Base-by-base conservation (phyloP, 1,140 invertebrate genomes). In the Aphelinus atriplicis region DNA sequence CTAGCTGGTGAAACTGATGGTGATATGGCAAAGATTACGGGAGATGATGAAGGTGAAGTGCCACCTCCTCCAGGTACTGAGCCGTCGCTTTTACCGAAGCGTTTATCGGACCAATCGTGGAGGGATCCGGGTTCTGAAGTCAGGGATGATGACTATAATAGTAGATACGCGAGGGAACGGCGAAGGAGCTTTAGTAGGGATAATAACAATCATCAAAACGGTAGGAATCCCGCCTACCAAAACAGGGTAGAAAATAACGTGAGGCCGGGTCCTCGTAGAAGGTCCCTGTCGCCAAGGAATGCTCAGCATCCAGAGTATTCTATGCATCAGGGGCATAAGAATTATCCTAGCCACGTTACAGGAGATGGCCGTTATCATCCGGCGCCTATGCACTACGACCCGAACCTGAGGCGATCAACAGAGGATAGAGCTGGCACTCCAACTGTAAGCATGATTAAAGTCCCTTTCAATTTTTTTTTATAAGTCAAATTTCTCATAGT, bases 361-460 rank as follows among this genome's bases (percentile, higher is more conserved):
- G 77, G 79, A 66, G 68, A 81, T 73, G 73, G 71, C 58, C 86
- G 88, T 76, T 80, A 81, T 62, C 86, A 85, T 78, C 79, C 81
- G 65, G 71, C 83, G n/a, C 80, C 80, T 75, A 84, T 87, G 80
- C 86, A 88, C 82, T 88, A 88, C 79, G 86, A 88, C 78, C 81
- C 82, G 7, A 80, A 83, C 9, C 82, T 87, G 72, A 80, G 85
- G 7, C 80, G 87, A 71, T 83, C 86, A 50, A 86, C 89, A 26
- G 91, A 92, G 82, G 92, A 93, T 77, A 87, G 92, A 57, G 89
- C 92, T 7, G 92, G 91, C 50, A 93, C 93, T 10, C 93, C 92
- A 2, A 94, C 92, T 7, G 90, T 93, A 71, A 91, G 93, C 83
- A n/a, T 46, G 4, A 6, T 53, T 53, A 9, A 53, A 53, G 5